Conservation (phyloP, 2,888 invertebrate species). For the Eilema depressum region DNA sequence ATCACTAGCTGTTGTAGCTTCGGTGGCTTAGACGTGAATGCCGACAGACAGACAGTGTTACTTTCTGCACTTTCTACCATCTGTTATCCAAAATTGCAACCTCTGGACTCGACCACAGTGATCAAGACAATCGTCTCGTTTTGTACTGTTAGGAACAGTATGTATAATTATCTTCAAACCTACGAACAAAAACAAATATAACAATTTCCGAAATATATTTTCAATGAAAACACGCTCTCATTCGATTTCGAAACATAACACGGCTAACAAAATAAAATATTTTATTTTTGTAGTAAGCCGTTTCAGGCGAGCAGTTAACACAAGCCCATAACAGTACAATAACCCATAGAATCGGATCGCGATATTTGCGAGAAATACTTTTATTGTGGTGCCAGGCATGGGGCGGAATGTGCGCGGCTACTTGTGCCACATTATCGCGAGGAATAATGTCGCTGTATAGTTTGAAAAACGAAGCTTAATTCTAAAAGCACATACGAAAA, state of each 20-base stretch:
- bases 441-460: neutral
- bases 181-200: neutral
- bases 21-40: too few relatives aligned
- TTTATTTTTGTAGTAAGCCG: slow-evolving; percentile 12
- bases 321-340: slow-evolving; percentile 20
- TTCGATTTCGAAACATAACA: slow-evolving; percentile 12
- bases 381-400: slow-evolving; percentile 15
- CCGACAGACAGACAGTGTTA: too few relatives aligned
- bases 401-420: slow-evolving; percentile 17
- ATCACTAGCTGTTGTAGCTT: too few relatives aligned
- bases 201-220: slow-evolving; percentile 1
- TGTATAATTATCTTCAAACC: neutral
- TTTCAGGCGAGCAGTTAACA: slow-evolving; percentile 15
- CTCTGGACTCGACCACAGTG: too few relatives aligned
- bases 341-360: slow-evolving; percentile 21
- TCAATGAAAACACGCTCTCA: neutral
- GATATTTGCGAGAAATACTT: slow-evolving; percentile 24
- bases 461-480: too few relatives aligned
- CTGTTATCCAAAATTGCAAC: too few relatives aligned
- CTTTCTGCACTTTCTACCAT: too few relatives aligned
- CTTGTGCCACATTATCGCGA: slow-evolving; percentile 15
- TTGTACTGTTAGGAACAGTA: too few relatives aligned
- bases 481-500: too few relatives aligned
- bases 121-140: too few relatives aligned
- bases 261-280: slow-evolving; percentile 3